phyloP scores from a whole-genome alignment of 2,797 vertebrate species.

The Periophthalmus magnuspinnatus region DNA sequence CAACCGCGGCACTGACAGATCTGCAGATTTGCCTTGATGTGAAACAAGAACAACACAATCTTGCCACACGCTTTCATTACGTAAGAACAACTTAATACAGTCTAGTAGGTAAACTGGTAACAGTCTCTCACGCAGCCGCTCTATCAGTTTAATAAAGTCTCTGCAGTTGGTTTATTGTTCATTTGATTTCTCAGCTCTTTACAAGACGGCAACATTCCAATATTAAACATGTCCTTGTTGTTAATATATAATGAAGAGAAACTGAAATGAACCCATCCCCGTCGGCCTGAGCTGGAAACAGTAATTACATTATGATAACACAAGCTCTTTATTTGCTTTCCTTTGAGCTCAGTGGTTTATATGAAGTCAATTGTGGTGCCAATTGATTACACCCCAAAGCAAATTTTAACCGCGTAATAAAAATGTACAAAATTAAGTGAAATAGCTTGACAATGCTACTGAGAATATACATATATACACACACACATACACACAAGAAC shows the following conservation, averaged over 20 bases:
- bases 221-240: conserved; percentile 16
- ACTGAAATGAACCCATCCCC: conserved; percentile 40
- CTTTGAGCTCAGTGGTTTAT: conserved; percentile 28
- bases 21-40: not conserved
- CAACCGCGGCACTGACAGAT: not conserved
- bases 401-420: conserved; percentile 40
- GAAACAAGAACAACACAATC: not conserved
- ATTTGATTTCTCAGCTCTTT: conserved; percentile 17
- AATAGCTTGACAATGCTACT: conserved; percentile 62
- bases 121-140: not conserved
- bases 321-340: conserved; percentile 44
- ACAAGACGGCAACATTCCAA: conserved; percentile 4
- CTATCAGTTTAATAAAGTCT: not conserved
- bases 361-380: conserved; percentile 7
- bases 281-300: conserved; percentile 31
- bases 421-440: conserved; percentile 48
- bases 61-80: not conserved
- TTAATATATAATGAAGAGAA: conserved; percentile 25
- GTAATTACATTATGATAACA: conserved; percentile 54
- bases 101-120: conserved; percentile 9
- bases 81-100: not conserved
- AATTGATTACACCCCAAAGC: conserved; percentile 52
- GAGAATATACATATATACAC: conserved; percentile 12
- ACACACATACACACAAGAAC: no score
- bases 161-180: not conserved